Conservation (phyloP, 2,113 vertebrate species). For the Myiozetetes cayanensis region DNA sequence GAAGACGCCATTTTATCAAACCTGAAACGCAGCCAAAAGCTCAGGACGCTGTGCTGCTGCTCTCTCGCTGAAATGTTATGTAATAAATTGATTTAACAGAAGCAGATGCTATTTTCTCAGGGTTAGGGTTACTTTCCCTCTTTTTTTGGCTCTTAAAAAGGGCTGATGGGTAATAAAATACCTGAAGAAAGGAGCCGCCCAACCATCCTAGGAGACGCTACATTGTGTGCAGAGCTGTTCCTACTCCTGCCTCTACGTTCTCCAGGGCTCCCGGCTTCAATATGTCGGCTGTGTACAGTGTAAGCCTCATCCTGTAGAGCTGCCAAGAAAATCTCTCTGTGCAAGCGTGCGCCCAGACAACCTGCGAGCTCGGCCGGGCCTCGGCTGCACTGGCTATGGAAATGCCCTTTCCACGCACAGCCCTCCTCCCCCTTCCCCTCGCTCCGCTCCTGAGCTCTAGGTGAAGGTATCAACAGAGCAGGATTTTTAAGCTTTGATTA, state of each 20-base stretch:
- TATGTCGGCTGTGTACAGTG: conserved; percentile 73
- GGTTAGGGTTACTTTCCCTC: conserved; percentile 27
- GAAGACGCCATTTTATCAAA: conserved; percentile 91
- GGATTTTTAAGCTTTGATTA: conserved; percentile 72
- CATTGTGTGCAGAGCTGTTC: conserved; percentile 76
- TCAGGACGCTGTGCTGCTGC: conserved; percentile 64
- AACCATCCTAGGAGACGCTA: conserved; percentile 76
- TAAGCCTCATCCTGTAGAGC: conserved; percentile 82
- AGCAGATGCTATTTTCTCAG: conserved; percentile 58
- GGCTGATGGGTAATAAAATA: conserved; percentile 78
- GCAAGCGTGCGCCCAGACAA: conserved; percentile 72
- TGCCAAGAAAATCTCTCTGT: conserved; percentile 82
- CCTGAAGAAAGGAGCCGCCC: conserved; percentile 78
- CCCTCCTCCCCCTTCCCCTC: conserved; percentile 70
- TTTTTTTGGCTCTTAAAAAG: conserved; percentile 46
- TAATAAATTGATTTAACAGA: conserved; percentile 73
- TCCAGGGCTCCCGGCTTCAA: conserved; percentile 67
- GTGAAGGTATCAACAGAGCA: conserved; percentile 51
- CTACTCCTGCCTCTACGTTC: conserved; percentile 78
- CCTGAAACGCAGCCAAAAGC: conserved; percentile 83
- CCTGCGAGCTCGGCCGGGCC: conserved; percentile 70
- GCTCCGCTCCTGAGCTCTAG: conserved; percentile 19
- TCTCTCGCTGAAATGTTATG: conserved; percentile 69
- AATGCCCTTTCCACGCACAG: conserved; percentile 70
- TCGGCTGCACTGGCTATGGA: conserved; percentile 68